Evolutionary conservation across 2,888 invertebrate species (phyloP).

Genomic region (Uropetala carovei): DNA sequence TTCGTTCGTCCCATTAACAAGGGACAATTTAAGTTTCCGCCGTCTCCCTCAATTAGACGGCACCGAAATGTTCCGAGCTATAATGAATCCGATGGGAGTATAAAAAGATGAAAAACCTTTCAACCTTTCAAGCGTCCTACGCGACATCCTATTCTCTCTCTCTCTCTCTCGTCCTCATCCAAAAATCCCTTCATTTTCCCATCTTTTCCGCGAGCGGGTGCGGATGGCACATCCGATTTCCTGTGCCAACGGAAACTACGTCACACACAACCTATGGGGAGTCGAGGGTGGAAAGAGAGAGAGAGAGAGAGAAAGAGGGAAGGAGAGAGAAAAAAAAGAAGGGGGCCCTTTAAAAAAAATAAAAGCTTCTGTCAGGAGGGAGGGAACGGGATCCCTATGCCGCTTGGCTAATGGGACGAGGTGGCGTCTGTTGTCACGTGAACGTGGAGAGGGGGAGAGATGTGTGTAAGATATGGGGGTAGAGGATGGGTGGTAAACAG

Average conservation of each 20-base stretch:
- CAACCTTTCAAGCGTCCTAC: not conserved
- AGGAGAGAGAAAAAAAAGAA: too few species aligned
- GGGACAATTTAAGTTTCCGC: not conserved
- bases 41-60: constrained; percentile 3
- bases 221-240: not conserved
- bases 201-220: not conserved
- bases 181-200: not conserved
- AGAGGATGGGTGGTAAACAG: too few species aligned
- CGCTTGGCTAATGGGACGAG: not conserved
- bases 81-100: not conserved
- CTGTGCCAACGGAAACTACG: too few species aligned
- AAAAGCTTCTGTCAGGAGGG: not conserved
- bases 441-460: not conserved
- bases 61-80: not conserved
- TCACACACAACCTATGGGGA: too few species aligned
- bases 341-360: too few species aligned
- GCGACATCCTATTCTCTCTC: not conserved
- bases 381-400: not conserved
- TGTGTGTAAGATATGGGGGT: not conserved
- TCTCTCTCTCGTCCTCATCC: not conserved
- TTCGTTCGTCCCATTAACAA: too few species aligned
- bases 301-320: too few species aligned
- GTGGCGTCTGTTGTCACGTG: not conserved
- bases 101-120: not conserved
- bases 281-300: too few species aligned